Base-by-base conservation (phyloP, 2,888 invertebrate genomes). In the Agrochola macilenta region DNA sequence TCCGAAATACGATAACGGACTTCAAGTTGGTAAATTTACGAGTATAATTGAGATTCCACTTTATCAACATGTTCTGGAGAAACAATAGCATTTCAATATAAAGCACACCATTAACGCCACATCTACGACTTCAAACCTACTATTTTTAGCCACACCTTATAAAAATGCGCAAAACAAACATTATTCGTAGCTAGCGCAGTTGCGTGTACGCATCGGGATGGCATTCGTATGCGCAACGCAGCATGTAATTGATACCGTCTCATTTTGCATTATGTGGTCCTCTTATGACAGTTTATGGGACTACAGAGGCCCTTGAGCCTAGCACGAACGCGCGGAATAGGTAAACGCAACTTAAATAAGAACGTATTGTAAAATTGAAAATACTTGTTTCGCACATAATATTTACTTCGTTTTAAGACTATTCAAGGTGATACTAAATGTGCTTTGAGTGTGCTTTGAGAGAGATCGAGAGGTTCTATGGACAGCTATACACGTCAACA, bases 151-250 rank as follows among this genome's bases (percentile, higher is more conserved):
- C 14, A 39, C 70, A 82, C 69, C 79, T 74, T 73, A 86, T 84
- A 82, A 82, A 75, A 82, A 85, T 84, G 83, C 79, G 61, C 26
- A 84, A 84, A 76, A 83, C 49, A 79, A 76, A 86, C 68, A 71
- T 76, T 73, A 71, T 70, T 54, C 49, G 61, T 60, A 49, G 74
- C 49, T n/a, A 77, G 82, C 64, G 68, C 71, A 54, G 58, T 77
- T 49, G 75, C 66, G 83, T 79, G 76, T 39, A 39, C 86, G 57
- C 72, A 78, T 80, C 87, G 81, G 80, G 80, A 76, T 46, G 68
- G 70, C 86, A 88, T 91, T 89, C 64, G 77, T 85, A 91, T 89
- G 88, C 91, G 63, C 60, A 68, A 74, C 83, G 75, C 83, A 74
- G 66, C 54, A 65, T 74, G 86, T 82, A 88, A 90, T 88, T 91